Evolutionary conservation across 2,888 invertebrate genomes (phyloP), one percentile per base, ranked within the genome.

Genomic region (Bombylius major): DNA sequence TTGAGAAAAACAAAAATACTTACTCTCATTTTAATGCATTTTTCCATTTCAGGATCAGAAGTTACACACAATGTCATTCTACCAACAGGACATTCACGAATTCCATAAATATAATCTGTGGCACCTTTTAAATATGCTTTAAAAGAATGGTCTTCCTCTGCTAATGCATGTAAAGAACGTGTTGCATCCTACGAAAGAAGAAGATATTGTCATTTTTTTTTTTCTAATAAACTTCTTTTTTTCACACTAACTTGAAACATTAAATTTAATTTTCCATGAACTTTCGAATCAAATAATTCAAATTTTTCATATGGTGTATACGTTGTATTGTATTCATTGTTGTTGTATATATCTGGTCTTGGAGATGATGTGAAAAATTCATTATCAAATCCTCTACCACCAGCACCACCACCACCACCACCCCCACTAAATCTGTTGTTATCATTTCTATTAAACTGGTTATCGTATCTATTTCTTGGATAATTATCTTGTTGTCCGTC

Each of bases 11-110:
- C 1, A 23, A 23, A 23, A 23, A 3, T 23, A 23, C 23, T 23
- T 23, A 23, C 91, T 79, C 81, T 84, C 93, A 94, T 94, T 73
- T 88, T 88, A 48, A 88, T 77, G 70, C 97, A 97, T 74, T 97
- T 97, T 56, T 86, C 85, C 76, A 89, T 80, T 72, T 97, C 97
- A 0, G 84, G 80, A 56, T 89, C 87, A 0, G 96, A 96, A 0
- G 94, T 92, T 32, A 97, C 89, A 68, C 97, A 97, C 31, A 96
- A 71, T 0, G 85, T 84, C 76, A 94, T 90, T n/a, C 83, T 77
- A 50, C 83, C 79, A 8, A 95, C 84, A 0, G 95, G 91, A 69
- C 96, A 97, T 59, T 84, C 81, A 53, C 89, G 78, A 3, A 94
- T 81, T 3, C 83, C 85, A 58, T 85, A 75, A 60, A 93, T 87